These are phyloP conservation scores for Geophilus truncorum DNA, from an alignment of 2,888 invertebrate species.

Conservation along the genomic window DNA sequence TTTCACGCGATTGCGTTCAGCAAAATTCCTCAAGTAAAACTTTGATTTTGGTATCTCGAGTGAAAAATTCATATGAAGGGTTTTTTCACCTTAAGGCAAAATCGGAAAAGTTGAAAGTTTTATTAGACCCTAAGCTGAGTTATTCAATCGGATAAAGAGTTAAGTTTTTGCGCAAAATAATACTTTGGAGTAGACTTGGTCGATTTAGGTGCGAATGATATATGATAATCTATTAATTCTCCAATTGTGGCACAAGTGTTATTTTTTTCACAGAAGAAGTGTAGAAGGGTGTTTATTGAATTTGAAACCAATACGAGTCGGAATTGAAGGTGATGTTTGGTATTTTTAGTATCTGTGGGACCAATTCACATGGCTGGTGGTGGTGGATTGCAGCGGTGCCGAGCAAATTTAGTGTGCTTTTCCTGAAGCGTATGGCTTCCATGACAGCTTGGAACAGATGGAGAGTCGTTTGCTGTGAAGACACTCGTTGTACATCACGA, in stretches of 20 bases:
- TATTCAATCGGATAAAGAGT: too few species aligned
- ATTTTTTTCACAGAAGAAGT: too few species aligned
- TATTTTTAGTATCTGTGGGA: neutral
- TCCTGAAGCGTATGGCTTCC: neutral
- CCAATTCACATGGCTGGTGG: neutral
- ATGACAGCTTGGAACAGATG: neutral
- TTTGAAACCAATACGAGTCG: neutral
- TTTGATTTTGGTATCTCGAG: neutral
- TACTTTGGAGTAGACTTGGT: too few species aligned
- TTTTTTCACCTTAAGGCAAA: neutral
- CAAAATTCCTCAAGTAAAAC: neutral
- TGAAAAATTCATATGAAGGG: neutral
- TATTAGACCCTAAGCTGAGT: too few species aligned
- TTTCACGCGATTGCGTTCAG: neutral
- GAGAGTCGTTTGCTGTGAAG: neutral
- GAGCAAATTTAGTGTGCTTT: neutral
- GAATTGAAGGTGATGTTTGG: neutral
- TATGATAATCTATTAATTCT: too few species aligned
- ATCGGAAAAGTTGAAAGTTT: too few species aligned
- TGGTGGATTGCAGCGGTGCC: neutral
- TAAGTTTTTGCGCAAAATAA: too few species aligned
- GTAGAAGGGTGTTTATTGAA: too few species aligned
- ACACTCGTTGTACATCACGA: neutral
- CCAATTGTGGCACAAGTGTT: too few species aligned
- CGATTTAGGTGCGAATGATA: too few species aligned